Percentiles rank a stretch among this genome's conserved stretches.
Conservation (phyloP, 2,113 vertebrate genomes). For the Mesocricetus auratus region DNA sequence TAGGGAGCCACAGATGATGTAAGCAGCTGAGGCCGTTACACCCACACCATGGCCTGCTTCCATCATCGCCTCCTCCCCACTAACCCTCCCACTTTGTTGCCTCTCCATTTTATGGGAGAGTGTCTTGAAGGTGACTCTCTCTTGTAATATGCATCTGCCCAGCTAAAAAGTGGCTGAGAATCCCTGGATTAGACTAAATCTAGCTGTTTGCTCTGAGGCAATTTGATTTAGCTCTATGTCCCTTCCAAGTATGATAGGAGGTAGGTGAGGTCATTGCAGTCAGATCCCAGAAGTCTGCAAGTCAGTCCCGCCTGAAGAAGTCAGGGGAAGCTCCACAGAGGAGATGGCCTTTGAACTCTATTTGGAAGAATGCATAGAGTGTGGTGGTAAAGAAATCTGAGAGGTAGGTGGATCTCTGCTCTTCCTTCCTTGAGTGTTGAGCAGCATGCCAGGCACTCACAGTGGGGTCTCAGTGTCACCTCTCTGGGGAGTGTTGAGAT, state of each 20-base stretch:
- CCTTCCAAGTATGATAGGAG: conserved; percentile 28
- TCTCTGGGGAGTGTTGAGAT: background rate
- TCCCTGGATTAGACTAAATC: conserved; percentile 71
- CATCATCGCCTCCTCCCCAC: accelerated
- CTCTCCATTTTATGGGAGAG: background rate
- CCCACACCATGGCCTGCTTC: background rate
- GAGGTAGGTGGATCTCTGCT: background rate
- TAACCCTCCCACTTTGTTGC: background rate
- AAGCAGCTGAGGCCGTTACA: background rate
- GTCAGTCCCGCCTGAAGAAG: conserved; percentile 51
- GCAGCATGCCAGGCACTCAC: background rate
- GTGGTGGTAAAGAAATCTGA: background rate
- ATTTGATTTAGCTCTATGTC: conserved; percentile 51
- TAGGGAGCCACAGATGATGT: background rate
- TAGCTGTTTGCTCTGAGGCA: conserved; percentile 42
- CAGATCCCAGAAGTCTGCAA: background rate
- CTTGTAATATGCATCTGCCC: conserved; percentile 29
- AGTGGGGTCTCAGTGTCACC: background rate
- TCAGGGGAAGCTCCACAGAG: background rate
- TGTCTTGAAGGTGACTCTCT: background rate
- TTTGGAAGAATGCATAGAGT: background rate
- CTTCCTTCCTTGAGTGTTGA: background rate
- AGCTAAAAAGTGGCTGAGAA: conserved; percentile 67
- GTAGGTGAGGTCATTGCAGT: conserved; percentile 1
- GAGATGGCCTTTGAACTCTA: conserved; percentile 23